phyloP scores from a whole-genome alignment of 2,888 invertebrate species.

The Drepanosiphum platanoidis region DNA sequence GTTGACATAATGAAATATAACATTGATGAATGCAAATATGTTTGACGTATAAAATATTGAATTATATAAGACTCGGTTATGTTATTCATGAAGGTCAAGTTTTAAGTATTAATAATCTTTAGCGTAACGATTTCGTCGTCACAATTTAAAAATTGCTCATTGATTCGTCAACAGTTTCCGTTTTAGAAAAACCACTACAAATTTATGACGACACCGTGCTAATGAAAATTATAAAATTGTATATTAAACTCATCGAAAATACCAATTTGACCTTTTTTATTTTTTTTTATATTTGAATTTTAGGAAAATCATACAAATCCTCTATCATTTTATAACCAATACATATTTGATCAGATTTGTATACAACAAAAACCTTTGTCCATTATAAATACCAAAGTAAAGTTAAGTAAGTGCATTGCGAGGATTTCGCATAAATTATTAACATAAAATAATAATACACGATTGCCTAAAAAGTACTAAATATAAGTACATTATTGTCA shows the following conservation, averaged over 20 bases:
- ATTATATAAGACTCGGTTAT: neutral
- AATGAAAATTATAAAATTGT: neutral
- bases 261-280: neutral
- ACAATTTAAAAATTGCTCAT: slow-evolving; percentile 28
- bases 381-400: neutral
- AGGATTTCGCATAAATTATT: too few species aligned
- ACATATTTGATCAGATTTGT: neutral
- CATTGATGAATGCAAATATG: neutral
- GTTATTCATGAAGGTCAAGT: neutral
- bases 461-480: too few species aligned
- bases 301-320: neutral
- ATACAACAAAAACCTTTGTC: neutral
- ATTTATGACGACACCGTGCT: slow-evolving; percentile 5
- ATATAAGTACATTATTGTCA: too few species aligned
- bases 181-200: neutral
- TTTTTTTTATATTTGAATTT: neutral
- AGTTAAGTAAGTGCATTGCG: neutral
- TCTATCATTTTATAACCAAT: neutral
- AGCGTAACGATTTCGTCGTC: neutral
- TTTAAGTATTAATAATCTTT: slow-evolving; percentile 22
- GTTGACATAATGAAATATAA: neutral
- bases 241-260: slow-evolving; percentile 5
- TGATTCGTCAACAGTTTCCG: slow-evolving; percentile 39
- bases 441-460: neutral
- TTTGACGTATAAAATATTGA: neutral